These are phyloP conservation scores for Amphiprion ocellaris DNA, from an alignment of 2,113 vertebrate genomes.

Conservation along the genomic window DNA sequence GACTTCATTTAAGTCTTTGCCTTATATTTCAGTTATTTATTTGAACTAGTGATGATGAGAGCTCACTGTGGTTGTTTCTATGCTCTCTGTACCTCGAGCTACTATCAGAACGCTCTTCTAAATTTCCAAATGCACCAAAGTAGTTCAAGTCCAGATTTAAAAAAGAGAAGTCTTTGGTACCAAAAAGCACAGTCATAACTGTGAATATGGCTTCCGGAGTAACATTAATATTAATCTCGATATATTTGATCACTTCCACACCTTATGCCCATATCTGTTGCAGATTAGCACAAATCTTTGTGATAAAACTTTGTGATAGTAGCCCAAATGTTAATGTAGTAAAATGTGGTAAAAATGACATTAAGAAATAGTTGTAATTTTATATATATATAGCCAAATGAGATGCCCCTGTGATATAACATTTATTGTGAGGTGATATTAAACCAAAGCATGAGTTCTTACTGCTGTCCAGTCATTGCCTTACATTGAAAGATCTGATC, in stretches of 20 bases:
- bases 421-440: neutral
- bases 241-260: too few species aligned
- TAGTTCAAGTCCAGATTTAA: too few species aligned
- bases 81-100: neutral
- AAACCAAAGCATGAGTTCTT: neutral
- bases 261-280: neutral
- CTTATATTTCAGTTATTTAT: conserved; percentile 7
- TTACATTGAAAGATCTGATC: conserved; percentile 4
- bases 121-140: neutral
- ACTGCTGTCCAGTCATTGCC: neutral
- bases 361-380: too few species aligned
- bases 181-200: neutral
- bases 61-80: conserved; percentile 10
- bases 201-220: neutral
- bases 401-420: neutral
- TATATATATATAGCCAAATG: neutral
- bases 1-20: neutral
- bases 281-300: neutral
- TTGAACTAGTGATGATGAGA: neutral
- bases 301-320: neutral
- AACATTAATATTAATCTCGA: neutral
- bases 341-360: neutral
- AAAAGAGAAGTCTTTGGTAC: too few species aligned
- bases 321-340: neutral
- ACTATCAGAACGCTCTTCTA: neutral